Conservation (phyloP, 2,113 vertebrate species). For the Gobius niger region DNA sequence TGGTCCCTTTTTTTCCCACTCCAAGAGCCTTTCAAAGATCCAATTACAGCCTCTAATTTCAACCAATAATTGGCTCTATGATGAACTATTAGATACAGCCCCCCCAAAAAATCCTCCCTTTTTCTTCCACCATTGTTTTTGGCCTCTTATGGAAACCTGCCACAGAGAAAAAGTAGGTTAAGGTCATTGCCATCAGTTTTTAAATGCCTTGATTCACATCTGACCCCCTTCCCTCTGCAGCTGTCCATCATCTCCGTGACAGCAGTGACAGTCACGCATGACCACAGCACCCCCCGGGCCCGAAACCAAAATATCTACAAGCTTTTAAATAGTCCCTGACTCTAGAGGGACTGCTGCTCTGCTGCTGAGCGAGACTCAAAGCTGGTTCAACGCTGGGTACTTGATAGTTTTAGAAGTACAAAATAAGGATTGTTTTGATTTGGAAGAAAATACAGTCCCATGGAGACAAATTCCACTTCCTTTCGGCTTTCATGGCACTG, state of each 20-base stretch:
- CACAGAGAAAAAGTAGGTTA: neutral
- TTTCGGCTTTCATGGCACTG: no score
- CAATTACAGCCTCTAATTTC: no score
- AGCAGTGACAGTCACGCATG: neutral
- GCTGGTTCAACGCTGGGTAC: neutral
- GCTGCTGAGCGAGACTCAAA: neutral
- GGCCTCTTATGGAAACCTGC: neutral
- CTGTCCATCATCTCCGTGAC: slow-evolving; percentile 5
- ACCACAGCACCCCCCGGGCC: neutral
- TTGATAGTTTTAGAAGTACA: neutral
- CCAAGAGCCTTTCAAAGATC: no score
- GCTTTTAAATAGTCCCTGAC: neutral
- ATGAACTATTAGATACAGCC: no score
- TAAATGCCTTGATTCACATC: neutral
- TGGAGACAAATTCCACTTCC: no score
- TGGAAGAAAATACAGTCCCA: no score
- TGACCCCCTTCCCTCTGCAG: neutral
- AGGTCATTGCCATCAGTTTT: neutral
- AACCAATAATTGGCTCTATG: no score
- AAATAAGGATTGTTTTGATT: neutral
- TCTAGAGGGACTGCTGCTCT: neutral
- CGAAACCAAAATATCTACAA: slow-evolving; percentile 4
- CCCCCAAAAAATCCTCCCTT: no score
- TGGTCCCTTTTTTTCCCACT: no score
- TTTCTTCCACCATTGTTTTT: no score